Base-by-base conservation (phyloP, 2,888 invertebrate species). In the Drosophila sordidula region DNA sequence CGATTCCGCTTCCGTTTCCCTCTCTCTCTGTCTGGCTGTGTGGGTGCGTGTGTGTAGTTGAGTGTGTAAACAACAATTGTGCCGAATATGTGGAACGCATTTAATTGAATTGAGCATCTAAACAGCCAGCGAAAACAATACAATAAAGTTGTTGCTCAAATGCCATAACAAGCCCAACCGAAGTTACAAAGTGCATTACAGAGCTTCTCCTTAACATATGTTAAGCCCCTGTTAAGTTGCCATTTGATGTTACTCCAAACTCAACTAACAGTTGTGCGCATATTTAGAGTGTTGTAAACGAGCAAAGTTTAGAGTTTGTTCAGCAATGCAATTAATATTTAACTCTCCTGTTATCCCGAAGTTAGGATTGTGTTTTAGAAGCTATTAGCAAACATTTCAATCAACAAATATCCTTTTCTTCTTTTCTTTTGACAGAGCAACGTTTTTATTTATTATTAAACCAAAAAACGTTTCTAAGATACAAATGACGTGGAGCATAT, bases 101-200 rank as follows among this genome's bases (percentile, higher is more conserved):
- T 86, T 89, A 82, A 86, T 87, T 82, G 83, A 87, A 86, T 87
- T 73, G 74, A 72, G 78, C 87, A 79, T 69, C 74, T 76, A 74
- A 75, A 70, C 71, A 78, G 59, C 38, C 29, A 39, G 26, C 26
- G 18, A 44, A 6, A 70, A 44, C 52, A 45, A 76, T 26, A 14
- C 38, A 18, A 22, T 66, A 25, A 64, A 76, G 36, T 45, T 49
- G 16, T 26, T 59, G 16, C 42, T 32, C 16, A 49, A 74, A 75
- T 78, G 44, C 78, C 22, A 75, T 78, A 32, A 56, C 58, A 3
- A 42, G 4, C 6, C 29, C 22, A 32, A 32, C 18, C 4, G 41
- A 18, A 29, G 29, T 41, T 16, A 16, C 25, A 51, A 16, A 12
- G 25, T n/a, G 32, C 32, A 1, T 12, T 34, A 34, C 6, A 16